Base-by-base conservation (phyloP, 2,888 invertebrate species). In the Drosophila neonasuta region DNA sequence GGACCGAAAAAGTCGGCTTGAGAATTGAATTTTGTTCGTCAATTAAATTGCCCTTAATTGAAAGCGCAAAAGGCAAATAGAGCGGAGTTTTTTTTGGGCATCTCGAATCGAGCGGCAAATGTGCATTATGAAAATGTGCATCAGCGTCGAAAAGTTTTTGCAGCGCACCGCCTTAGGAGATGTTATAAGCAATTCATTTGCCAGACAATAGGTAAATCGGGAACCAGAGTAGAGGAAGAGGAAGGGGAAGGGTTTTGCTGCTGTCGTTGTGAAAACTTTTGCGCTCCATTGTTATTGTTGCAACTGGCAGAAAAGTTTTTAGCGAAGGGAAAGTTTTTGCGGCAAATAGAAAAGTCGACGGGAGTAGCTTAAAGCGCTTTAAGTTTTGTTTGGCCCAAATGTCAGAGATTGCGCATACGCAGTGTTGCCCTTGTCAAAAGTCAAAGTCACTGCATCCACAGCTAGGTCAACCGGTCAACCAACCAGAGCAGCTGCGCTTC, bases 11-110 rank as follows among this genome's bases (percentile, higher is more conserved):
- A 58, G 67, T 70, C 49, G 58, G 48, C 50, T 42, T n/a, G 62
- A 51, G 66, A 80, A 84, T 83, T 77, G 72, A 79, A 80, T 84
- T 84, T 81, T 76, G 73, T 69, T 71, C 78, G 77, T 68, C 72
- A 85, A 85, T 85, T 85, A 80, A 85, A 73, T 80, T 74, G 66
- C 61, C 44, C 44, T 58, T 71, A 81, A 76, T 71, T 76, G 79
- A 76, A 79, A 77, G 64, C 65, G 65, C 66, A 50, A 44, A 66
- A 59, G 49, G 62, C 60, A 68, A 68, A 64, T 42, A 58, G 15
- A 49, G 7, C 42, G 9, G 39, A 50, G 34, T 48, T 54, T 41
- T 24, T n/a, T 24, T 24, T 24, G 44, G 11, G 49, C 42, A 42
- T 24, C 34, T 34, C 41, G 42, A 44, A 45, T 45, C 51, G 24